Conservation (phyloP, 2,888 invertebrate species). For the Beris chalybata region DNA sequence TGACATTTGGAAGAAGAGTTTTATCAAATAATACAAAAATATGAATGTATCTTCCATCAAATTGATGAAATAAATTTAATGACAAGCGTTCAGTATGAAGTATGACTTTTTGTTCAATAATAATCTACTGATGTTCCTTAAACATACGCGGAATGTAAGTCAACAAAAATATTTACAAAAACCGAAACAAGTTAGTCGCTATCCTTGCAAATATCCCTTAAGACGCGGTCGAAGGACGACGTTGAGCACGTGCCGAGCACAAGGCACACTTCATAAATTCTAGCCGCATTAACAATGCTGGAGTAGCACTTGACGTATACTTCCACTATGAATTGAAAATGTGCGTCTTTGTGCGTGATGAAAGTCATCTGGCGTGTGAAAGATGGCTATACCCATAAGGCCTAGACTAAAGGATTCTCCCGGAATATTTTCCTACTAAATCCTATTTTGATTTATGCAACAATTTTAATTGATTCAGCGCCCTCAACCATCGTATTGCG, state of each 20-base stretch:
- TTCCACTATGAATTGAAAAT: conserved; percentile 6
- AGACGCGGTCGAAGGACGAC: conserved; percentile 23
- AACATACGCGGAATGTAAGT: no score
- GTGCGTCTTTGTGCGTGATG: background rate
- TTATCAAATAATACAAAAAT: no score
- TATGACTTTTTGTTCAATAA: no score
- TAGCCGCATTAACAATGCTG: conserved; percentile 34
- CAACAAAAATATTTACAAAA: no score
- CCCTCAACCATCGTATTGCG: background rate
- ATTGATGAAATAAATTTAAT: no score
- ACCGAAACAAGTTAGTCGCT: background rate
- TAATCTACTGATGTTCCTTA: no score
- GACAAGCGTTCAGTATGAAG: no score
- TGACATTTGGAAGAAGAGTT: no score
- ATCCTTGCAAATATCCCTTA: conserved; percentile 8
- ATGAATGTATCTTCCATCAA: no score
- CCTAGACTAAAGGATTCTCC: background rate
- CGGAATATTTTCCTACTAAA: conserved; percentile 17
- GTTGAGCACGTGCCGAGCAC: conserved; percentile 33
- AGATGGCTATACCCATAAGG: background rate
- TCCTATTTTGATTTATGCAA: conserved; percentile 38
- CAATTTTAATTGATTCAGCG: conserved; percentile 36
- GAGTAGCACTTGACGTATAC: conserved; percentile 19
- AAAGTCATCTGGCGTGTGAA: background rate
- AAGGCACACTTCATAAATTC: conserved; percentile 38